These are phyloP conservation scores for Thelaira solivaga DNA, from an alignment of 2,888 invertebrate species.

Conservation along the genomic window DNA sequence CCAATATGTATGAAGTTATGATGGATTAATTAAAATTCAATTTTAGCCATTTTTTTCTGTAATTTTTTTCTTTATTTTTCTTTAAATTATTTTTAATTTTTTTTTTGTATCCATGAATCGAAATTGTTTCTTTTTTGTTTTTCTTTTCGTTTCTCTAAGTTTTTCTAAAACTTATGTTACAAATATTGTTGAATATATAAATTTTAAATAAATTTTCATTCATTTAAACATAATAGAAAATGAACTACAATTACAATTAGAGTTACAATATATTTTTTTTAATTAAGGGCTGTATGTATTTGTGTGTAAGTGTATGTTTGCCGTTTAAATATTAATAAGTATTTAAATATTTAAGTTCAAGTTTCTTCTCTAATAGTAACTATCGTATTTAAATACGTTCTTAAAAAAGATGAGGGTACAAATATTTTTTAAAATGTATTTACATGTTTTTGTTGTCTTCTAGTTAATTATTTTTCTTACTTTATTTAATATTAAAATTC, in stretches of 20 bases:
- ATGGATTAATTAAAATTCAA: constrained; percentile 70
- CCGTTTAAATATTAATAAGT: too few relatives aligned
- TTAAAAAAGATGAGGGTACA: constrained; percentile 29
- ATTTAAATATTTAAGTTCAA: constrained; percentile 17
- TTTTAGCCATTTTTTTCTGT: constrained; percentile 27
- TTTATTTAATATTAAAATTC: constrained; percentile 40
- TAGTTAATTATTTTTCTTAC: constrained; percentile 12
- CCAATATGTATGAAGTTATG: constrained; percentile 83
- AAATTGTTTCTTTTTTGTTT: constrained; percentile 45
- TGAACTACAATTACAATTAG: constrained; percentile 57
- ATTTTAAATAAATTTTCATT: constrained; percentile 38
- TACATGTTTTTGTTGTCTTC: constrained; percentile 43
- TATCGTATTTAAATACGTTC: constrained; percentile 54
- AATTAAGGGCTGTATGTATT: too few relatives aligned
- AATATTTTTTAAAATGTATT: constrained; percentile 7
- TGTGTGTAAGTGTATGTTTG: too few relatives aligned
- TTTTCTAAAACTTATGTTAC: constrained; percentile 62
- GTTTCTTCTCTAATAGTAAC: constrained; percentile 54
- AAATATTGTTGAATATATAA: constrained; percentile 46
- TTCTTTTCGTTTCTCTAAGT: constrained; percentile 61
- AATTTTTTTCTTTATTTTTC: constrained; percentile 17
- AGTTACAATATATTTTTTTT: constrained; percentile 36
- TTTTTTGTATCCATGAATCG: constrained; percentile 52
- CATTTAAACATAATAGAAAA: constrained; percentile 19
- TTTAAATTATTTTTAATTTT: constrained; percentile 1